Percentiles rank a stretch among this genome's conserved stretches.
Conservation (phyloP, 2,113 vertebrate species). For the Penelope pileata region DNA sequence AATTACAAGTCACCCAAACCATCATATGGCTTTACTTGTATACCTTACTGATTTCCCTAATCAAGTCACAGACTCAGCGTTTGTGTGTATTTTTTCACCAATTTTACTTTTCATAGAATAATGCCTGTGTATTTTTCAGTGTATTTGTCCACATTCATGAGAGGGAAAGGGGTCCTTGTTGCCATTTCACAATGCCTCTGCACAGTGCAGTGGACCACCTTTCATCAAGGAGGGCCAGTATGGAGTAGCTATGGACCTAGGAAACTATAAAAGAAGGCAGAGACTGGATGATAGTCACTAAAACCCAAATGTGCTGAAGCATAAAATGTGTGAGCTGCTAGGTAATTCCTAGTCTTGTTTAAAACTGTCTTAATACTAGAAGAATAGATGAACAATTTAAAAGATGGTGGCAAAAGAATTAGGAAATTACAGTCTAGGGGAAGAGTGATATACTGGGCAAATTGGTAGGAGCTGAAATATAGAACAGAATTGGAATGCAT, state of each 20-base stretch:
- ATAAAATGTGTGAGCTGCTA: not conserved
- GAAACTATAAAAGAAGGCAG: not conserved
- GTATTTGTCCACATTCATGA: not conserved
- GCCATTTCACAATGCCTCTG: not conserved
- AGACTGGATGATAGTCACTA: not conserved
- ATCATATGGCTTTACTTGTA: not conserved
- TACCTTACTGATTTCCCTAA: not conserved
- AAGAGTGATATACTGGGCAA: not conserved
- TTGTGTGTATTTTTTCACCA: not conserved
- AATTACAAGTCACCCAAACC: not conserved
- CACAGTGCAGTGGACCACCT: rapidly evolving
- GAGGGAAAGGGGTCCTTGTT: not conserved
- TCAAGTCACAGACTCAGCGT: not conserved
- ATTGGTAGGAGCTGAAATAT: not conserved
- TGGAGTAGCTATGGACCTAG: not conserved
- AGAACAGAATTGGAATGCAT: not conserved
- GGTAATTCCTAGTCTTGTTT: not conserved
- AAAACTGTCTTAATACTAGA: not conserved
- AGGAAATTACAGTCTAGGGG: not conserved
- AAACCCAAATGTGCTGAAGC: not conserved
- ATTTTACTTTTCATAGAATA: not conserved
- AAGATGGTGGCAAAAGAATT: not conserved
- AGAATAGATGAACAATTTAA: not conserved
- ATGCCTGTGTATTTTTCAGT: not conserved
- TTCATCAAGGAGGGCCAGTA: not conserved